Evolutionary conservation across 2,797 vertebrate species (phyloP).

Genomic region (Brotula barbata): DNA sequence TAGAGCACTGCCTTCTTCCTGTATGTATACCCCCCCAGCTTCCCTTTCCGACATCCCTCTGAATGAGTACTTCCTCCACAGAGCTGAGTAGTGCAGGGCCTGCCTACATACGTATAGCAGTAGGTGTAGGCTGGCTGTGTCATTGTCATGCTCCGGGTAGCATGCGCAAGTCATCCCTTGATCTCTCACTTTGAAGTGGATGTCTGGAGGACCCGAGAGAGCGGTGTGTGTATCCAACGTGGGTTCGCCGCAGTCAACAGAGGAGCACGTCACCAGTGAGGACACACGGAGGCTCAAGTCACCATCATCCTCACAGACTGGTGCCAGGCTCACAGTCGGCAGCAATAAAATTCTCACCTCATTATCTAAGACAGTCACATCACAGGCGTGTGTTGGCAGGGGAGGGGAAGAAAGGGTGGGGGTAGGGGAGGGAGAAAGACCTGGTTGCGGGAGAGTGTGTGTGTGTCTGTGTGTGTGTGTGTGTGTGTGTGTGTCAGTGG

Average conservation of each 20-base stretch:
- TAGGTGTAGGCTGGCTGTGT: slow-evolving; percentile 70
- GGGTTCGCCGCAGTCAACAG: slow-evolving; percentile 62
- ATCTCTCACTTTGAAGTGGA: slow-evolving; percentile 84
- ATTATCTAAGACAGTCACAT: slow-evolving; percentile 83
- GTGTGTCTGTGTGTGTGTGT: slow-evolving; percentile 29
- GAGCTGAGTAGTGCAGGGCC: slow-evolving; percentile 65
- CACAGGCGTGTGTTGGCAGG: slow-evolving; percentile 74
- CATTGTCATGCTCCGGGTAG: slow-evolving; percentile 81
- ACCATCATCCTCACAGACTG: slow-evolving; percentile 65
- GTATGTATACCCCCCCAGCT: slow-evolving; percentile 65
- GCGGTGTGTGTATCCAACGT: neutral
- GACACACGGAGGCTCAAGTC: neutral
- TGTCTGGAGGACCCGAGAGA: slow-evolving; percentile 45
- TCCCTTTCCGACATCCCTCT: slow-evolving; percentile 43
- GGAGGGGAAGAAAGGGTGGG: slow-evolving; percentile 64
- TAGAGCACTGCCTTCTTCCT: slow-evolving; percentile 74
- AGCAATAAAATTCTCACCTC: slow-evolving; percentile 83
- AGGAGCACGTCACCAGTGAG: slow-evolving; percentile 71
- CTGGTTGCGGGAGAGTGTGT: slow-evolving; percentile 53
- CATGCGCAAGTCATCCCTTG: slow-evolving; percentile 81
- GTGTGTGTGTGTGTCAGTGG: slow-evolving; percentile 43
- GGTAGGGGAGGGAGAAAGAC: slow-evolving; percentile 40
- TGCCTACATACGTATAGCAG: slow-evolving; percentile 64
- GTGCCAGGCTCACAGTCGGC: slow-evolving; percentile 72
- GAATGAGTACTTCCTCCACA: slow-evolving; percentile 63